A percentile compares a stretch with the other conserved stretches of the same genome.
These are phyloP conservation scores for Meloidogyne hapla DNA, from an alignment of 1,140 invertebrate species.

Conservation along the genomic window DNA sequence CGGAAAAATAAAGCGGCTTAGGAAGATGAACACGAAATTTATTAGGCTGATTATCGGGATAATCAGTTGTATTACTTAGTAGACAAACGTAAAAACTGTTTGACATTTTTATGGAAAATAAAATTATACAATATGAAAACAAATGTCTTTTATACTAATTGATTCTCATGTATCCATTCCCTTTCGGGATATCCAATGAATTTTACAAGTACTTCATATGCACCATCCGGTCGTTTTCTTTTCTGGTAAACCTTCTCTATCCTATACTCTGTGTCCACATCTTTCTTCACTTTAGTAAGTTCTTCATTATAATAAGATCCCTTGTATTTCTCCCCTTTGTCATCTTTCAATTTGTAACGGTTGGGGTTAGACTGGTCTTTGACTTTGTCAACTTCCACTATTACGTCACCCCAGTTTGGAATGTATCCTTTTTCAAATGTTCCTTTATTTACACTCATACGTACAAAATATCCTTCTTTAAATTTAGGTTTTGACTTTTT, in stretches of 20 bases:
- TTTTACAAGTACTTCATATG: conserved; percentile 8
- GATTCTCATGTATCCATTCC: conserved; percentile 19
- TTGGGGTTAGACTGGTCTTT: conserved; percentile 17
- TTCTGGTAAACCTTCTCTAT: conserved; percentile 1
- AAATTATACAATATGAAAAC: conserved; percentile 3
- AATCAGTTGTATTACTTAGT: conserved; percentile 2
- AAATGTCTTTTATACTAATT: not conserved
- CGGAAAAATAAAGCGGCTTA: not conserved
- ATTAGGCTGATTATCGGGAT: conserved; percentile 13
- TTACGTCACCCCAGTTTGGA: conserved; percentile 21
- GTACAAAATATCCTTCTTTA: not conserved
- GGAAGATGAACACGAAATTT: not conserved
- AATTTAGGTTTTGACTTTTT: not conserved
- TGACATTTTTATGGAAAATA: not conserved
- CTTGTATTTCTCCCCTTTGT: conserved; percentile 4
- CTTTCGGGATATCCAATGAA: conserved; percentile 1
- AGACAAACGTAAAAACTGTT: not conserved
- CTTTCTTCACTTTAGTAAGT: not conserved
- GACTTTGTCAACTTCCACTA: conserved; percentile 2
- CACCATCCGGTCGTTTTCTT: not conserved
- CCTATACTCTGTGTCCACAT: not conserved
- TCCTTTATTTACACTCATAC: conserved; percentile 10
- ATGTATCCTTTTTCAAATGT: conserved; percentile 19
- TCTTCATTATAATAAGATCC: conserved; percentile 4
- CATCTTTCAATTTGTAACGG: not conserved